Base-by-base conservation (phyloP, 2,113 vertebrate species). In the Epinephelus moara region DNA sequence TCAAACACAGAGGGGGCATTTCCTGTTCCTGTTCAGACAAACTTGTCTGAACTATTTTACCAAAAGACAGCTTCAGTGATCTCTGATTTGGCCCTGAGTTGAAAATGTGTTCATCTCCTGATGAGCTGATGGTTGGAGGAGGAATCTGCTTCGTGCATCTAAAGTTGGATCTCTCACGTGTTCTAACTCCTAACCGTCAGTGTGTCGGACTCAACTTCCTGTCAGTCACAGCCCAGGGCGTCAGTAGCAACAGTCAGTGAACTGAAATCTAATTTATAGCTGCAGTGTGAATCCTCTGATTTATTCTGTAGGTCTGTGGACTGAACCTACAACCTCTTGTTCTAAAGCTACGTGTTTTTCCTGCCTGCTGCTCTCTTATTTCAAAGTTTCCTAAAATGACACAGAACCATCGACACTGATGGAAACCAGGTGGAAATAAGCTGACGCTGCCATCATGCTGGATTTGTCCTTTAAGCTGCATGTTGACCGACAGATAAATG, bases 391-490 rank as follows among this genome's bases (percentile, higher is more conserved):
- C 40, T 47, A 42, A 13, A 17, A n/a, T 52, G 17, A 33, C 30
- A 23, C n/a, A 45, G 40, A 45, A 55, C 56, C 62, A 27, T 27
- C 5, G 6, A 23, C 33, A 37, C 7, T 23, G 75, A 68, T 3
- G n/a, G 59, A 66, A 75, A 27, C 37, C 60, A 40, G 15, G 25
- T 21, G 13, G n/a, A 55, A 30, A 30, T 45, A 2, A 52, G 73
- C 56, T 5, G 33, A 49, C 57, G 18, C 40, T 76, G 4, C 1
- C 8, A 8, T 50, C 25, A 7, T 14, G 78, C 81, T 88, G 90
- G 85, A 85, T 61, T 89, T 62, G 81, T 88, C 89, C 78, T 84
- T 75, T 66, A 53, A 68, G 27, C 33, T 73, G 56, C 80, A 68
- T 76, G 84, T 86, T 80, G 63, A 49, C 53, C 19, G 64, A 82